Evolutionary conservation across 2,797 vertebrate species (phyloP).

Genomic region (Pogonophryne albipinna): DNA sequence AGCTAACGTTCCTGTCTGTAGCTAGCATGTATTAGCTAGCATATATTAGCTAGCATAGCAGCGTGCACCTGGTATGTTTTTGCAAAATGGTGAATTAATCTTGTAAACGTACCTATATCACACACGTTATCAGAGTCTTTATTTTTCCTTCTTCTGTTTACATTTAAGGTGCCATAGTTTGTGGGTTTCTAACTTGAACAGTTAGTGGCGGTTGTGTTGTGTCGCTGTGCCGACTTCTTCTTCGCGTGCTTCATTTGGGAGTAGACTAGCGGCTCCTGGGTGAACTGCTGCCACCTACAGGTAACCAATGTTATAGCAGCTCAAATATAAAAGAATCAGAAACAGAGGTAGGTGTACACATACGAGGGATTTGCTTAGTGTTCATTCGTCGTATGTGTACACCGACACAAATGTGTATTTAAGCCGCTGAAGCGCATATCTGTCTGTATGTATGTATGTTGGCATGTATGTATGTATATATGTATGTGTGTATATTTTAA

Average conservation of each 20-base stretch:
- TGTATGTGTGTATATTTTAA: no score
- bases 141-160: slow-evolving; percentile 35
- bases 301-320: no score
- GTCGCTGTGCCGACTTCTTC: slow-evolving; percentile 31
- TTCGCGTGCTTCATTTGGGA: background rate
- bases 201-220: slow-evolving; percentile 28
- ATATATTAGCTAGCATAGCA: slow-evolving; percentile 25
- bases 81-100: slow-evolving; percentile 42
- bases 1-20: slow-evolving; percentile 1
- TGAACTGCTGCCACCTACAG: slow-evolving; percentile 28
- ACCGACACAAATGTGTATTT: no score
- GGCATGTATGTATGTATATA: no score
- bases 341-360: no score
- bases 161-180: slow-evolving; percentile 57
- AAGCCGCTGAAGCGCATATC: no score
- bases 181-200: slow-evolving; percentile 27
- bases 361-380: no score
- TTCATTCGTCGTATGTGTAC: no score
- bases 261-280: background rate
- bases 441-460: no score
- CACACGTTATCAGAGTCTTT: slow-evolving; percentile 50
- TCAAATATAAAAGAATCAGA: no score
- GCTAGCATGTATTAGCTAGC: slow-evolving; percentile 32
- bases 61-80: slow-evolving; percentile 12
- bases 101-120: slow-evolving; percentile 68